phyloP scores from a whole-genome alignment of 2,113 vertebrate species.

The Circaetus gallicus region DNA sequence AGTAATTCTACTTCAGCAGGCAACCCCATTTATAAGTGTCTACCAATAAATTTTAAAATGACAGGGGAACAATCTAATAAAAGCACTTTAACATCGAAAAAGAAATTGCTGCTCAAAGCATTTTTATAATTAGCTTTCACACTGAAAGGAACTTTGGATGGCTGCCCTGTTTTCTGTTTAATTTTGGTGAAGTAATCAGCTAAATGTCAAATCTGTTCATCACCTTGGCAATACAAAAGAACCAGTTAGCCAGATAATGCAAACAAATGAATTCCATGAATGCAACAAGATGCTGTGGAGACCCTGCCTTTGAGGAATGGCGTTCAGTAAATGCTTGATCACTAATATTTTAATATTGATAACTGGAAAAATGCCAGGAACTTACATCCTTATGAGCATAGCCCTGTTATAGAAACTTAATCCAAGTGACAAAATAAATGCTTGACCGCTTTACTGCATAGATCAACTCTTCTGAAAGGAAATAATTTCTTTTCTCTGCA shows the following conservation, averaged over 20 bases:
- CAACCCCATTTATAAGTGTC: conserved; percentile 55
- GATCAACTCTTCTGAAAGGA: neutral
- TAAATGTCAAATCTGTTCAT: conserved; percentile 54
- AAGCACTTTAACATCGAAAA: conserved; percentile 71
- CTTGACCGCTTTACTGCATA: neutral
- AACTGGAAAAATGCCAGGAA: neutral
- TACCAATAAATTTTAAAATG: conserved; percentile 66
- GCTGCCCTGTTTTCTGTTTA: conserved; percentile 66
- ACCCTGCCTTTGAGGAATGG: conserved; percentile 34
- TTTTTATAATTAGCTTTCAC: conserved; percentile 77
- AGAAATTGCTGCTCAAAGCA: conserved; percentile 75
- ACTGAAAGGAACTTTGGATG: conserved; percentile 62
- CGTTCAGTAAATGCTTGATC: neutral
- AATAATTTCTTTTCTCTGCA: neutral
- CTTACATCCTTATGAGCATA: neutral
- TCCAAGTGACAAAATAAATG: conserved; percentile 35
- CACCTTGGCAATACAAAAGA: conserved; percentile 53
- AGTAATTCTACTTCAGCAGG: neutral
- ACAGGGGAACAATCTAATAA: conserved; percentile 77
- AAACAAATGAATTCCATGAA: conserved; percentile 48
- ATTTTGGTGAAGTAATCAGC: conserved; percentile 52
- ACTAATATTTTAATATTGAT: conserved; percentile 1
- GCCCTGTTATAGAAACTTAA: neutral
- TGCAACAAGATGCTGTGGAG: conserved; percentile 5
- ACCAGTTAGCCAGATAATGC: conserved; percentile 12